phyloP scores from a whole-genome alignment of 2,113 vertebrate genomes.

The Oncorhynchus keta region DNA sequence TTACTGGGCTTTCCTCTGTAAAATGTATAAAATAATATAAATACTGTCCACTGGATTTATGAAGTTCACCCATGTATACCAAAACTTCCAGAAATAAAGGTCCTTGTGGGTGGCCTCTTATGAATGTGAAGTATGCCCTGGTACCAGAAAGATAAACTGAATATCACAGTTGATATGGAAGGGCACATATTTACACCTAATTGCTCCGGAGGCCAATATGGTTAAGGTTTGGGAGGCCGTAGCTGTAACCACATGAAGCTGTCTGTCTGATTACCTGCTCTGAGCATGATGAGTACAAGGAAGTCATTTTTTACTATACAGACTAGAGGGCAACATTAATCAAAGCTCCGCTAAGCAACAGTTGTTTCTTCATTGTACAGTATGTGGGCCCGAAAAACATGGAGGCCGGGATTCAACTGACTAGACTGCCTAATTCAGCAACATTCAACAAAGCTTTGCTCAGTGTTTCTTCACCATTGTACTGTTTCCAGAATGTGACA shows the following conservation, averaged over 20 bases:
- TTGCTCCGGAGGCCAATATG: slow-evolving; percentile 32
- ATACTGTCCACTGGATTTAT: slow-evolving; percentile 2
- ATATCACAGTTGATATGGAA: slow-evolving; percentile 15
- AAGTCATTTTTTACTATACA: slow-evolving; percentile 12
- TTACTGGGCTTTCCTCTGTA: slow-evolving; percentile 14
- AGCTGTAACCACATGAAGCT: slow-evolving; percentile 10
- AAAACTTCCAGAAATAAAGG: slow-evolving; percentile 17
- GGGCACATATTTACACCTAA: slow-evolving; percentile 45
- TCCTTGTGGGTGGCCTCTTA: slow-evolving; percentile 41
- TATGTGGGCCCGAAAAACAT: neutral
- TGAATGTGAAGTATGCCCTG: slow-evolving; percentile 51
- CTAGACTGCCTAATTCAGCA: too few relatives aligned
- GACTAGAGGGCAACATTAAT: slow-evolving; percentile 3
- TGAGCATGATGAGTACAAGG: slow-evolving; percentile 4
- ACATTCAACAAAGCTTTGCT: too few relatives aligned
- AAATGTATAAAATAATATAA: slow-evolving; percentile 21
- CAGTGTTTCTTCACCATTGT: too few relatives aligned
- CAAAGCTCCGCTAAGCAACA: neutral
- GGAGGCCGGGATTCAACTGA: neutral
- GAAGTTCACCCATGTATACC: neutral
- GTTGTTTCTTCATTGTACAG: slow-evolving; percentile 1
- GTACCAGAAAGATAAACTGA: slow-evolving; percentile 34
- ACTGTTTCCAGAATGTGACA: too few relatives aligned
- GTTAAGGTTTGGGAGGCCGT: slow-evolving; percentile 3
- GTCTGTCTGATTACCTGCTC: neutral